A percentile compares a stretch with the other conserved stretches of the same genome.
Evolutionary conservation across 2,888 invertebrate species (phyloP).

Genomic region (Ophion ellenae): DNA sequence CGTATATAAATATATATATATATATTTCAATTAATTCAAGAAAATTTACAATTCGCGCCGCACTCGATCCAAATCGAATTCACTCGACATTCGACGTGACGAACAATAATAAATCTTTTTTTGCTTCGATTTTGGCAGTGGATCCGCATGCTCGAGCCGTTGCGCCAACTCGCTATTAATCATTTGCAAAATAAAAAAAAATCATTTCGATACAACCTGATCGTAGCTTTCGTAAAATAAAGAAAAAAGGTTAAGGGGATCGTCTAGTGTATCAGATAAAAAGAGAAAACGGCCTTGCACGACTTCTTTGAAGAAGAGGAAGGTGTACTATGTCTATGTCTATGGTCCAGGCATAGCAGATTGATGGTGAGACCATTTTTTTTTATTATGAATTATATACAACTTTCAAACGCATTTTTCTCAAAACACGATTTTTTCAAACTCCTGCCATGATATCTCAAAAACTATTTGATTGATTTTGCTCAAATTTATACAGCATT

Average conservation of each 20-base stretch:
- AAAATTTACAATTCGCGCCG: slow-evolving; percentile 62
- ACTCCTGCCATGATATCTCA: no score
- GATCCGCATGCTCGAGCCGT: neutral
- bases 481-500: no score
- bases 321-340: no score
- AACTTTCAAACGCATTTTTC: no score
- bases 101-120: slow-evolving; percentile 8
- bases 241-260: neutral
- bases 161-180: neutral
- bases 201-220: neutral
- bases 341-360: no score
- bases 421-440: no score
- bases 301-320: no score
- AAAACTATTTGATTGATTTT: no score
- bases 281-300: no score
- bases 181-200: neutral
- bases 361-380: no score
- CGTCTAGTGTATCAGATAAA: no score
- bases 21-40: slow-evolving; percentile 66
- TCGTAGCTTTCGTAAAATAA: neutral
- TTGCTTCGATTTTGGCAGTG: neutral
- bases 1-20: slow-evolving; percentile 23
- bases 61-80: slow-evolving; percentile 8
- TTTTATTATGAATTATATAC: no score
- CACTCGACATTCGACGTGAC: neutral